Base-by-base conservation (phyloP, 2,113 vertebrate species). In the Protomyctophum bolini region DNA sequence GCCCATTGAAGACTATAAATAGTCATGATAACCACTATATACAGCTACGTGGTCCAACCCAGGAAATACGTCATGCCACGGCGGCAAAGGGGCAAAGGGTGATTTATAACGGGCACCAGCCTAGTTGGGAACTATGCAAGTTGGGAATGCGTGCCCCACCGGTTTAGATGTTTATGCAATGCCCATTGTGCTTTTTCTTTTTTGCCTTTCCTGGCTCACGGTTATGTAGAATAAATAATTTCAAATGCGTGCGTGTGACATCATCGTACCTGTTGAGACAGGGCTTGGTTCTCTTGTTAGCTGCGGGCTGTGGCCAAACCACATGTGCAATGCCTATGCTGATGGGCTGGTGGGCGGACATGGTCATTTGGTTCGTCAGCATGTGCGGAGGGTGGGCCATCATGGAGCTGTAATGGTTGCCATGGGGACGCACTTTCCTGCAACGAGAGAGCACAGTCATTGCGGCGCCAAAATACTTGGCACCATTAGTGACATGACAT, bases 281-380 rank as follows among this genome's bases (percentile, higher is more conserved):
- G 61, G 94, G 92, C 88, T 95, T 97, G 79, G 94, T 94, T 90
- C 96, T 95, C 90, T 97, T 98, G 84, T 95, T 94, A 84, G 95
- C 89, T 77, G 95, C 92, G 78, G 92, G 96, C 87, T 98, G 98
- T 63, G 97, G 96, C 97, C 98, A 99, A 83, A 99, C 94, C 68
- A 99, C 96, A 28, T 98, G 98, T 88, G 98, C 96, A 75, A 99
- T 97, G 87, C 98, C 97, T 93, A 99, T 95, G 63, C 95, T 98
- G 86, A 99, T 95, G 70, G 98, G 97, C 91, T 99, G 97, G 81
- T 97, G 95, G 82, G 95, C 96, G 45, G 98, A 96, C 86, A 99
- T 90, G 81, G 96, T 94, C 93, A 99, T 97, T 89, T 98, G 96
- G 93, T 96, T 98, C 81, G 96, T 94, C 89, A 99, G 80, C 77